Evolutionary conservation across 2,888 invertebrate species (phyloP), one percentile per base, ranked within the genome.

Genomic region (Linyphia triangularis): DNA sequence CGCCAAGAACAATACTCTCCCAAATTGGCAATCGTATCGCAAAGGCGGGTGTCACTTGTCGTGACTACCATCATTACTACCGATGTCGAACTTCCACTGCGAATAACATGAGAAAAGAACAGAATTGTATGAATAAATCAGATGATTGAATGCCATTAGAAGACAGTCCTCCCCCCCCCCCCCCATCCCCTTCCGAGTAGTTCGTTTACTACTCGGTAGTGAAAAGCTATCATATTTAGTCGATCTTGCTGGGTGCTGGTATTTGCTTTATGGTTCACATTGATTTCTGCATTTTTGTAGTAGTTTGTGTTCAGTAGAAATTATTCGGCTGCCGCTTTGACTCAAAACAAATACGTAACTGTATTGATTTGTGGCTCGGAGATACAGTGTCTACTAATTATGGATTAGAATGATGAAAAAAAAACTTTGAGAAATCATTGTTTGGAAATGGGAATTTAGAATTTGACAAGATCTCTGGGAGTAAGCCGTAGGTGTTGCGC

Each of bases 61-160:
- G 84, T 84, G 84, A 75, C 67, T 69, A 84, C 84, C 65, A 84
- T 84, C 84, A 67, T 84, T 84, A 84, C 57, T 84, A 59, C 65
- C 28, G 33, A 84, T 84, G 84, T 84, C 84, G 72, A 43, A 59
- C 22, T 69, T 65, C 59, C 82, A 84, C 65, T 63, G 72, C 33
- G 75, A 67, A 84, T 63, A 67, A n/a, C 51, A 33, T 43, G 75
- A 75, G 40, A 77, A 69, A 59, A 69, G 67, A 57, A 67, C 59
- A 75, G 75, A 77, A 77, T 69, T 84, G 65, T 69, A 84, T 84
- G 77, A 77, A 84, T 84, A 84, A 84, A 84, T 75, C 84, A 84
- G 75, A 84, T 84, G 84, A 84, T 84, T 84, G 84, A 84, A 84
- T 67, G 84, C 75, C 84, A 84, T 84, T 84, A 84, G 84, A 84